phyloP scores from a whole-genome alignment of 2,113 vertebrate genomes.

The Suncus etruscus region DNA sequence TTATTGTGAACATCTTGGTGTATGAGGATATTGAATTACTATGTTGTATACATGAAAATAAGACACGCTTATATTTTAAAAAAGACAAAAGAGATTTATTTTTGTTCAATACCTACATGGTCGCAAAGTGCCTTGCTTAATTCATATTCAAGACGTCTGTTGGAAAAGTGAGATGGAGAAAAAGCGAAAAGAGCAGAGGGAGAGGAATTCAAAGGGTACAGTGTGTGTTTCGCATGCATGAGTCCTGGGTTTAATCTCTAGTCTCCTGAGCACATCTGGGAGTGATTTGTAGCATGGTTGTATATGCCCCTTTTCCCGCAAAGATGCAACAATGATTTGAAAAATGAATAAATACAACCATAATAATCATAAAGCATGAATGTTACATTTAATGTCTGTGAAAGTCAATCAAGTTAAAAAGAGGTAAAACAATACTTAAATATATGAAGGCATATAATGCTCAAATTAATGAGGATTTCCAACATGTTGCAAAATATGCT shows the following conservation, averaged over 20 bases:
- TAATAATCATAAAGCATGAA: not conserved
- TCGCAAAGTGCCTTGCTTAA: not conserved
- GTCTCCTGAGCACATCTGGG: too few species aligned
- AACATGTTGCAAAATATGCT: not conserved
- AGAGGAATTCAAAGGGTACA: too few species aligned
- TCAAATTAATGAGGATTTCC: not conserved
- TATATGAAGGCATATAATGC: not conserved
- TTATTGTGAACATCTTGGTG: not conserved
- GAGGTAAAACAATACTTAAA: not conserved
- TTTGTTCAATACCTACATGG: not conserved
- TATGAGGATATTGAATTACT: not conserved
- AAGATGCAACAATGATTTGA: not conserved
- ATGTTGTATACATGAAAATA: not conserved
- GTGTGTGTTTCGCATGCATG: too few species aligned
- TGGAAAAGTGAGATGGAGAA: not conserved
- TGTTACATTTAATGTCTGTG: constrained; percentile 10
- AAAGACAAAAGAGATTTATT: not conserved
- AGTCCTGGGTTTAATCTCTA: too few species aligned
- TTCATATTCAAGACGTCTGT: not conserved
- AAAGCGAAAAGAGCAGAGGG: not conserved
- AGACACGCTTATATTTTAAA: not conserved
- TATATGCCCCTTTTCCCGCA: too few species aligned
- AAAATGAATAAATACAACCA: constrained; percentile 8
- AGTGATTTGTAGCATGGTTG: too few species aligned
- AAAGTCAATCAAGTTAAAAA: not conserved